phyloP scores from a whole-genome alignment of 2,113 vertebrate species.

The Lutjanus erythropterus region DNA sequence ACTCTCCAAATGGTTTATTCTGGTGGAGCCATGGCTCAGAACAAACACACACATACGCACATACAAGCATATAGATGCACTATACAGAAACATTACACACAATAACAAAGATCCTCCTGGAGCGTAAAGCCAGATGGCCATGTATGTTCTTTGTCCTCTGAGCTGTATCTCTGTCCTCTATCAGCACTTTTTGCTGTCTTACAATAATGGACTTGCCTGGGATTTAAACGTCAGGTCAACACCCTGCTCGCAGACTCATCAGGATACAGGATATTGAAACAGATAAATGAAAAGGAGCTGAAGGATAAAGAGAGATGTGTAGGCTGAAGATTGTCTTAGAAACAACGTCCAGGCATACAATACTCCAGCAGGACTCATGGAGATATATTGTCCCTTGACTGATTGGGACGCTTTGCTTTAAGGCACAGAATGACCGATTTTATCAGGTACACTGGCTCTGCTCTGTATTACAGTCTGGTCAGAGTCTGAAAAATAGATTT shows the following conservation, averaged over 20 bases:
- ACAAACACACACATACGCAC: constrained; percentile 33
- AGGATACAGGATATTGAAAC: constrained; percentile 82
- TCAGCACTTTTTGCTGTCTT: constrained; percentile 74
- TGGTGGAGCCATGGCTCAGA: constrained; percentile 55
- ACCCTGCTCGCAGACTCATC: constrained; percentile 68
- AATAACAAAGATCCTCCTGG: constrained; percentile 33
- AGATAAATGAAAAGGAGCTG: constrained; percentile 76
- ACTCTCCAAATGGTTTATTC: constrained; percentile 58
- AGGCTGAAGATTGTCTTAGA: constrained; percentile 45
- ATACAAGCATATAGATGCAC: constrained; percentile 1
- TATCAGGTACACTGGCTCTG: constrained; percentile 53
- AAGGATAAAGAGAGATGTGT: constrained; percentile 63
- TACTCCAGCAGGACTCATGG: constrained; percentile 35
- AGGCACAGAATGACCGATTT: constrained; percentile 43
- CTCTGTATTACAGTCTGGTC: constrained; percentile 23
- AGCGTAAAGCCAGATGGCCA: constrained; percentile 61
- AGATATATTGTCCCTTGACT: constrained; percentile 66
- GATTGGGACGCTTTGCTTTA: constrained; percentile 58
- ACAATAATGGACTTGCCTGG: constrained; percentile 74
- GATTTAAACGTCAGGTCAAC: constrained; percentile 81
- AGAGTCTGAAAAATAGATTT: constrained; percentile 25
- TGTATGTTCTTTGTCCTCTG: constrained; percentile 75
- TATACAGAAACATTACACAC: constrained; percentile 37
- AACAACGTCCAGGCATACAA: constrained; percentile 22
- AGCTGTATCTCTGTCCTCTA: constrained; percentile 71